Evolutionary conservation across 2,888 invertebrate genomes (phyloP), one percentile per base, ranked within the genome.

Genomic region (Gonocerus acuteangulatus): DNA sequence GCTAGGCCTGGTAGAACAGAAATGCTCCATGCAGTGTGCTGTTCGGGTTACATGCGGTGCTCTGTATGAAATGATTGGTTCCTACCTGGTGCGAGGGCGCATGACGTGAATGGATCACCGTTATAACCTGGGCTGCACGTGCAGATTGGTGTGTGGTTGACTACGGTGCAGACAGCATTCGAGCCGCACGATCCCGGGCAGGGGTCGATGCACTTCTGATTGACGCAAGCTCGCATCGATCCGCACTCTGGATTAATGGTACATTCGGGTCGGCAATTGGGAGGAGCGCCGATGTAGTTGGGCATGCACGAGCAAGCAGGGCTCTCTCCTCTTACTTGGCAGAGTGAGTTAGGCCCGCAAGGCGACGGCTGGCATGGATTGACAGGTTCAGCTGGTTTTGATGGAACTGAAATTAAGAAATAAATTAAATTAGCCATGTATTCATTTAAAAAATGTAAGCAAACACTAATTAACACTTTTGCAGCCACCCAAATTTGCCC

Each of bases 261-360:
- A 60, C 69, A 69, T 58, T 69, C 69, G 1, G 69, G 69, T 7
- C 69, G 64, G 48, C 69, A 69, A 51, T 67, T 67, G 4, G 69
- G 69, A 9, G 69, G 69, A 7, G 64, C 45, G n/a, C 69, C 69
- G 45, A 69, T 65, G 62, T 68, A 69, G 44, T 66, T 65, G 18
- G 64, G 49, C 48, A 64, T 60, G 58, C 69, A 69, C 7, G 69
- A 67, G 49, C 69, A 69, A 36, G 69, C 67, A 13, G 69, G 68
- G 36, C 59, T 64, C 16, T 62, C 61, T 4, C 62, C 63, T 1
- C 45, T 73, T 58, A 80, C 78, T 70, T 83, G 81, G 69, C 88
- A 88, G 66, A 83, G 75, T 15, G 85, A 77, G 71, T 86, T 86
- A 48, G 83, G 79, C 66, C 87, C 88, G 71, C 88, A 88, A 32